Conservation (phyloP, 2,888 invertebrate species). For the Malthinus seriepunctatus region DNA sequence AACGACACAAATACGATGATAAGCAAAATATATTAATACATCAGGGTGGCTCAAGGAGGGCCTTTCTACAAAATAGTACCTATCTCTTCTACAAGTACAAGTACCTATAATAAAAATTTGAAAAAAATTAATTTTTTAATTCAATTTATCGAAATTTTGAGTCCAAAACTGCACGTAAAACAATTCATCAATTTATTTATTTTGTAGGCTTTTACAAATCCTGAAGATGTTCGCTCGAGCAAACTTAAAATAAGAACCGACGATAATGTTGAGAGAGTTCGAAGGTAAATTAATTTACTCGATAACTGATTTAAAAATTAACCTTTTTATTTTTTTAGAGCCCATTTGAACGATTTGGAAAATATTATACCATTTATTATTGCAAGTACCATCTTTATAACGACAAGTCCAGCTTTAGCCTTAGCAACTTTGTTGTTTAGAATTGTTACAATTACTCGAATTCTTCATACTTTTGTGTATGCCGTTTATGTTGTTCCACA, state of each 20-base stretch:
- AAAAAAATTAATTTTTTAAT: too few species aligned
- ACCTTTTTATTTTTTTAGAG: constrained; percentile 51
- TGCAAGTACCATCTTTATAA: constrained; percentile 64
- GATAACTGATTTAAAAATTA: background rate
- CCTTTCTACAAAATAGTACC: too few species aligned
- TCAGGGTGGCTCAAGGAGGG: too few species aligned
- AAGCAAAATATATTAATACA: too few species aligned
- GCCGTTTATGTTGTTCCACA: constrained; percentile 64
- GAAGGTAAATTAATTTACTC: constrained; percentile 11
- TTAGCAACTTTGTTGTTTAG: constrained; percentile 59
- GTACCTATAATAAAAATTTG: too few species aligned
- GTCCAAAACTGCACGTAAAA: too few species aligned
- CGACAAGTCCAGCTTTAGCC: constrained; percentile 53
- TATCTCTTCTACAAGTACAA: too few species aligned
- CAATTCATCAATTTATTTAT: constrained; percentile 17
- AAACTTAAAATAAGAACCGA: constrained; percentile 47
- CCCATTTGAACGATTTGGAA: constrained; percentile 73
- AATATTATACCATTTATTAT: constrained; percentile 70
- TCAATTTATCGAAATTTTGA: too few species aligned
- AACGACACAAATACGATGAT: too few species aligned
- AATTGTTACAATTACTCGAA: constrained; percentile 59
- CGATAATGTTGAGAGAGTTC: constrained; percentile 58
- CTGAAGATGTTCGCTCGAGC: constrained; percentile 55
- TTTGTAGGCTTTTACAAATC: constrained; percentile 60
- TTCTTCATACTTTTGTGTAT: constrained; percentile 68